phyloP scores from a whole-genome alignment of 1,140 invertebrate genomes.

The Telenomus remus region DNA sequence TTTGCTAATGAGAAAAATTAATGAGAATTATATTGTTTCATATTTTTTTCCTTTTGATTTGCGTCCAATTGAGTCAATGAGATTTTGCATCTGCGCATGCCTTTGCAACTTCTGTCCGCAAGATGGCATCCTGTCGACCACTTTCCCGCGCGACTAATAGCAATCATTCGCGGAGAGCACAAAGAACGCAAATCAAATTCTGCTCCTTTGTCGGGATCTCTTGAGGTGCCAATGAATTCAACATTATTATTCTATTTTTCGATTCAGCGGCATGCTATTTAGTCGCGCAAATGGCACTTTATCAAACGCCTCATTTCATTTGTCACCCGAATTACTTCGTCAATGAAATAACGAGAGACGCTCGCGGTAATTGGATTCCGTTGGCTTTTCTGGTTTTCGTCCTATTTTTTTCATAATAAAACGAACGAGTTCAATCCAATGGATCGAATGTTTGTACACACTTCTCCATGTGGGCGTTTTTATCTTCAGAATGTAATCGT shows the following conservation, averaged over 20 bases:
- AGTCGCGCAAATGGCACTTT: slow-evolving; percentile 55
- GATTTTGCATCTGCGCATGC: background rate
- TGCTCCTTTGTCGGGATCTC: slow-evolving; percentile 49
- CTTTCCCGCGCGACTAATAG: slow-evolving; percentile 43
- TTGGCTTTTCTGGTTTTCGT: slow-evolving; percentile 38
- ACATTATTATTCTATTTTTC: slow-evolving; percentile 59
- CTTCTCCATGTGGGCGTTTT: background rate
- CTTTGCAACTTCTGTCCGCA: slow-evolving; percentile 23
- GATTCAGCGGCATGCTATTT: slow-evolving; percentile 50
- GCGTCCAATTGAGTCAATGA: background rate
- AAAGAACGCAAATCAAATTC: slow-evolving; percentile 56
- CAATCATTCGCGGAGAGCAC: slow-evolving; percentile 32
- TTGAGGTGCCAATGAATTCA: slow-evolving; percentile 48
- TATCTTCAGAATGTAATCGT: no score
- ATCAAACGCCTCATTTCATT: slow-evolving; percentile 58
- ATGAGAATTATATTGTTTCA: slow-evolving; percentile 1
- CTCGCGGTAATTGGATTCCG: slow-evolving; percentile 42
- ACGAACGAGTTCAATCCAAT: slow-evolving; percentile 18
- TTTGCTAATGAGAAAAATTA: no score
- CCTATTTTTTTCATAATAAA: slow-evolving; percentile 15
- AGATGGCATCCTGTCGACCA: slow-evolving; percentile 26
- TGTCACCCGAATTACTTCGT: slow-evolving; percentile 48
- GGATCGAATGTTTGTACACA: slow-evolving; percentile 14
- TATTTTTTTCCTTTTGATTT: slow-evolving; percentile 5
- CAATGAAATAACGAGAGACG: slow-evolving; percentile 54